Evolutionary conservation across 2,888 invertebrate genomes (phyloP).

Genomic region (Athalia cordata): DNA sequence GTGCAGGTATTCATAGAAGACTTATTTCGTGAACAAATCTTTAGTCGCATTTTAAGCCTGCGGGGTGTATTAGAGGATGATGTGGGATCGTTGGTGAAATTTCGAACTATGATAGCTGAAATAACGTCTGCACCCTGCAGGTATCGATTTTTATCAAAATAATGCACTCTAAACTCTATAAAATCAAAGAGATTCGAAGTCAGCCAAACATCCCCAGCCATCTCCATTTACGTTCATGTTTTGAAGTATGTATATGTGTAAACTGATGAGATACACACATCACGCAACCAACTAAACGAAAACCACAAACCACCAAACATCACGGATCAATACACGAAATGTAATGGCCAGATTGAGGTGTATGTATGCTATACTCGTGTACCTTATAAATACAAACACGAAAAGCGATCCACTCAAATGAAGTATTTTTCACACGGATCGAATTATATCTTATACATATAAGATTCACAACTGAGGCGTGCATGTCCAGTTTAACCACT

Average conservation of each 20-base stretch:
- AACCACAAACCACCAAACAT: constrained; percentile 1
- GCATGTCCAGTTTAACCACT: constrained; percentile 25
- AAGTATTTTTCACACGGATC: background rate
- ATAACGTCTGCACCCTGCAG: no score
- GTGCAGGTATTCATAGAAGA: no score
- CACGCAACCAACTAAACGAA: background rate
- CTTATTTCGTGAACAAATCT: background rate
- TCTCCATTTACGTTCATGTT: background rate
- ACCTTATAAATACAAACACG: background rate
- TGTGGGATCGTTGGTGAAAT: no score
- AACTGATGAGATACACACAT: background rate
- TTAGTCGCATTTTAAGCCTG: constrained; percentile 1
- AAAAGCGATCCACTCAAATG: constrained; percentile 6
- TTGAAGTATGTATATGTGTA: background rate
- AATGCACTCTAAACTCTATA: background rate
- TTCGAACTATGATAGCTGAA: no score
- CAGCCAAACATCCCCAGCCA: background rate
- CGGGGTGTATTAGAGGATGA: no score
- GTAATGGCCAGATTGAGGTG: background rate
- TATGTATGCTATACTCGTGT: background rate
- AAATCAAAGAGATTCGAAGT: background rate
- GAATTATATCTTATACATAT: background rate
- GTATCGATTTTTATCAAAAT: no score
- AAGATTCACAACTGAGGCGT: background rate
- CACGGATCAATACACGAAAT: constrained; percentile 5